A percentile compares a stretch with the other conserved stretches of the same genome.
These are phyloP conservation scores for Gymnocypris eckloni DNA, from an alignment of 2,797 vertebrate genomes.

Conservation along the genomic window DNA sequence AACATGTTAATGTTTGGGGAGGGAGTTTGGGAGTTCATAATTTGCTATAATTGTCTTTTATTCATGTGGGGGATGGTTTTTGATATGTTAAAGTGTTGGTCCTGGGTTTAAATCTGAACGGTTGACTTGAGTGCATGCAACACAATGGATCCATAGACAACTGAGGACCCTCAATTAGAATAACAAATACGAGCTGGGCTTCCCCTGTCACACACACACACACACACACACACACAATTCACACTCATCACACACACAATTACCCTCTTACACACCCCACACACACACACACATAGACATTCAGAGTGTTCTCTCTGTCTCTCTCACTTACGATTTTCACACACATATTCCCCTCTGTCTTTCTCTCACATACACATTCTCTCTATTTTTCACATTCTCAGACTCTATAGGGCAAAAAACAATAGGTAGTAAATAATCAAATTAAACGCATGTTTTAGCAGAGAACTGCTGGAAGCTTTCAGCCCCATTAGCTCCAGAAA, in stretches of 20 bases:
- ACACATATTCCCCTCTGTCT: conserved; percentile 26
- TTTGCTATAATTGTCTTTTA: conserved; percentile 30
- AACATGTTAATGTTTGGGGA: neutral
- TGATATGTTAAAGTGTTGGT: conserved; percentile 44
- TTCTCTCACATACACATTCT: conserved; percentile 10
- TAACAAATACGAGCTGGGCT: conserved; percentile 60
- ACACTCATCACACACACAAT: conserved; percentile 41
- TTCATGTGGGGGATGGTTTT: conserved; percentile 31
- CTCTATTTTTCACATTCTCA: conserved; percentile 41
- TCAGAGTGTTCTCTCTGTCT: conserved; percentile 9
- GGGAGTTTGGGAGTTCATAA: conserved; percentile 36
- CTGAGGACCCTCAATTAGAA: conserved; percentile 63
- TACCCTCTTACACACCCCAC: conserved; percentile 30
- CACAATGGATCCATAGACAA: conserved; percentile 63
- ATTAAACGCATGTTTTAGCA: conserved; percentile 61
- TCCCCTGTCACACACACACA: conserved; percentile 59
- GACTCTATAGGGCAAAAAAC: conserved; percentile 51
- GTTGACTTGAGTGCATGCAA: conserved; percentile 57
- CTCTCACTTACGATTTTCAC: conserved; percentile 31
- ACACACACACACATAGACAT: neutral
- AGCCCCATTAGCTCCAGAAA: conserved; percentile 58
- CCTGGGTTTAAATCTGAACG: conserved; percentile 60
- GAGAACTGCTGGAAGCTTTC: conserved; percentile 54
- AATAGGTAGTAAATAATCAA: conserved; percentile 65
- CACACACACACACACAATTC: conserved; percentile 16